Conservation (phyloP, 2,113 vertebrate genomes). For the Stegastes partitus region DNA sequence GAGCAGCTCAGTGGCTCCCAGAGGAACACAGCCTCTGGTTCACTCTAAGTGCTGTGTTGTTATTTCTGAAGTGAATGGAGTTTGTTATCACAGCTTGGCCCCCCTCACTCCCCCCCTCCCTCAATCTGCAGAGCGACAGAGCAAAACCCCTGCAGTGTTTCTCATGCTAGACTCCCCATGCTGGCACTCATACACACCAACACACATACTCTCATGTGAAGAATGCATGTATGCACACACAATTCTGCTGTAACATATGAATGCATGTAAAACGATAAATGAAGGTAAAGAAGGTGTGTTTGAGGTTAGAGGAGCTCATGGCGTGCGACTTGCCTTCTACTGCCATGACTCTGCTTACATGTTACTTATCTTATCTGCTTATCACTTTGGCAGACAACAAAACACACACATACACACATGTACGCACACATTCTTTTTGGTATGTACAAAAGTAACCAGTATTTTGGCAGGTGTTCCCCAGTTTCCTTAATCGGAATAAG, state of each 20-base stretch:
- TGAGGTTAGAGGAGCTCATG: constrained; percentile 40
- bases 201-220: constrained; percentile 5
- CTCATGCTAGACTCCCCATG: constrained; percentile 69
- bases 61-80: constrained; percentile 75
- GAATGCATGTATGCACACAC: constrained; percentile 8
- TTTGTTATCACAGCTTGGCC: constrained; percentile 81
- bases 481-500: constrained; percentile 60
- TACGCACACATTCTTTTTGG: constrained; percentile 41
- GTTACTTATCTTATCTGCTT: constrained; percentile 75
- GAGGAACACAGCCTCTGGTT: constrained; percentile 47
- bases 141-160: constrained; percentile 71
- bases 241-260: background rate
- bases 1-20: constrained; percentile 53
- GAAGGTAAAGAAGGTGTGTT: constrained; percentile 17
- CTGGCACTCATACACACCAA: constrained; percentile 23
- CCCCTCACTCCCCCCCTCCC: constrained; percentile 25
- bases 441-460: constrained; percentile 61
- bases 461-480: constrained; percentile 76
- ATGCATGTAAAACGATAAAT: constrained; percentile 11
- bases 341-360: constrained; percentile 63
- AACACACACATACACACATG: constrained; percentile 9
- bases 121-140: constrained; percentile 56
- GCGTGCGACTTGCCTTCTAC: constrained; percentile 60
- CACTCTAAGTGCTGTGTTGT: constrained; percentile 60
- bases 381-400: constrained; percentile 53